Evolutionary conservation across 2,113 vertebrate species (phyloP).

Genomic region (Triplophysa rosa): DNA sequence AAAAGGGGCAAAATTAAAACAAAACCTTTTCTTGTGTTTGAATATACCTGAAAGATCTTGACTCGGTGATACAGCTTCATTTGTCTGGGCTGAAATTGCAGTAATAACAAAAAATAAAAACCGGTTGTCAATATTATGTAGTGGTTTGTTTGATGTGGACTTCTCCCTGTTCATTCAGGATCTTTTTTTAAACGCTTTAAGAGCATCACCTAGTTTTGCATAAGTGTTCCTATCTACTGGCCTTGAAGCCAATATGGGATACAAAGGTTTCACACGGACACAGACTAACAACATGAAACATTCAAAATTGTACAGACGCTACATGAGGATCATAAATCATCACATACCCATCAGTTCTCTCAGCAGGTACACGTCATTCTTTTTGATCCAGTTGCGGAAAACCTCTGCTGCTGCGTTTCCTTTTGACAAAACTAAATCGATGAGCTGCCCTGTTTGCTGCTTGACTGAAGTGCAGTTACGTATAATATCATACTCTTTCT

Average conservation of each 20-base stretch:
- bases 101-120: conserved; percentile 61
- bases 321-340: background rate
- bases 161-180: conserved; percentile 35
- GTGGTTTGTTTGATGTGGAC: conserved; percentile 39
- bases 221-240: conserved; percentile 47
- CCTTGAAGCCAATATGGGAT: conserved; percentile 16
- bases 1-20: conserved; percentile 34
- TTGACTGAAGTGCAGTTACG: conserved; percentile 85
- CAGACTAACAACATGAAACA: conserved; percentile 52
- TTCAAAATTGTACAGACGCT: conserved; percentile 26
- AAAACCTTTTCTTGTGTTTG: conserved; percentile 45
- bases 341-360: conserved; percentile 88
- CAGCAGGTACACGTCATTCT: conserved; percentile 86
- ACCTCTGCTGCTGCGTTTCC: conserved; percentile 89
- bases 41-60: conserved; percentile 92
- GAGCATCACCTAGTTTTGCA: conserved; percentile 40
- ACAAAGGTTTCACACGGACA: conserved; percentile 46
- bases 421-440: conserved; percentile 89
- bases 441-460: conserved; percentile 87
- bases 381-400: conserved; percentile 89
- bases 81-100: conserved; percentile 86
- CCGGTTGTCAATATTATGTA: conserved; percentile 53
- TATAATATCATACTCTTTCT: conserved; percentile 84
- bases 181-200: background rate
- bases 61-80: conserved; percentile 85